A percentile compares a stretch with the other conserved stretches of the same genome.
These are phyloP conservation scores for Leptonema lineaticorne DNA, from an alignment of 1,140 invertebrate genomes.

Conservation along the genomic window DNA sequence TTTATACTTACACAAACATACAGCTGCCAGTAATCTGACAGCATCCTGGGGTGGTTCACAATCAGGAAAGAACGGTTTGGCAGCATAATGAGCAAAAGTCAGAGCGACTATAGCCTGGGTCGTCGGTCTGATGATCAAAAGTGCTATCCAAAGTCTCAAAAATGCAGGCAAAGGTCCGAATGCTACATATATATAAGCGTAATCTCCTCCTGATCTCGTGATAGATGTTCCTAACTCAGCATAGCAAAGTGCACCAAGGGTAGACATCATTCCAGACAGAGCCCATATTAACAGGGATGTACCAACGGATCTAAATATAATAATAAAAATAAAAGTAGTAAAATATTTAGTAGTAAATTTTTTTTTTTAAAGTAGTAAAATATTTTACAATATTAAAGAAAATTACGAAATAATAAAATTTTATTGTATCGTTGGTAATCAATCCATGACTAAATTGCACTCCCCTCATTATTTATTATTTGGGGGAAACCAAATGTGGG, in stretches of 20 bases:
- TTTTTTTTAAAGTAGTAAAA: too few species aligned
- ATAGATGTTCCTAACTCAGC: conserved; percentile 84
- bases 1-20: conserved; percentile 71
- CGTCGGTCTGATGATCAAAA: conserved; percentile 80
- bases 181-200: conserved; percentile 82
- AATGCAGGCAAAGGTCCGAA: conserved; percentile 90
- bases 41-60: conserved; percentile 66
- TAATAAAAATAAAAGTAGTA: too few species aligned
- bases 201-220: conserved; percentile 81
- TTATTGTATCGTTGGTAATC: too few species aligned
- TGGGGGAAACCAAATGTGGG: too few species aligned
- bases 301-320: conserved; percentile 61
- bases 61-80: conserved; percentile 79
- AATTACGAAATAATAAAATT: too few species aligned
- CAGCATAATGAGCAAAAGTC: conserved; percentile 77
- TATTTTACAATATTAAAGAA: too few species aligned
- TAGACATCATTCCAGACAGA: conserved; percentile 71
- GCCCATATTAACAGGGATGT: conserved; percentile 73
- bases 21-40: conserved; percentile 69
- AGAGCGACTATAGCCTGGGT: conserved; percentile 82
- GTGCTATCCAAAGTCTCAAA: conserved; percentile 82
- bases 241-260: conserved; percentile 78
- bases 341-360: too few species aligned
- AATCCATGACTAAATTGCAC: too few species aligned
- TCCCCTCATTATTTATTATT: too few species aligned